phyloP scores from a whole-genome alignment of 2,797 vertebrate species.

The Cichlasoma orientale region DNA sequence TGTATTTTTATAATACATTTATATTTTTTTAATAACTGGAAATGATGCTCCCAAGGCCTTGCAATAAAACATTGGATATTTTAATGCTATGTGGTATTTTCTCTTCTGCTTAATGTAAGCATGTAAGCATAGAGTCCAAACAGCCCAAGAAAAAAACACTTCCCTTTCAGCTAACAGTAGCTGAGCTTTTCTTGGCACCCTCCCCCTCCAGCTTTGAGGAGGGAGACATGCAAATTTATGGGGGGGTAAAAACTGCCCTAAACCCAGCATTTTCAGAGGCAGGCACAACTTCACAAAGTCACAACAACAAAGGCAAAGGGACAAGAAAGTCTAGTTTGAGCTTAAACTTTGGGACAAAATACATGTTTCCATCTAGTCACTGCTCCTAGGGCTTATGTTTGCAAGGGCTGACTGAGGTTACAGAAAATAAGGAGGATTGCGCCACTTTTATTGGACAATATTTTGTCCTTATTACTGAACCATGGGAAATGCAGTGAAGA shows the following conservation, averaged over 20 bases:
- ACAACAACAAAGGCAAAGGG: constrained; percentile 49
- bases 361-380: constrained; percentile 25
- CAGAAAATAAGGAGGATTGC: constrained; percentile 19
- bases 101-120: background rate
- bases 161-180: constrained; percentile 47
- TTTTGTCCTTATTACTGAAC: constrained; percentile 49
- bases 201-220: constrained; percentile 66
- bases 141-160: constrained; percentile 33
- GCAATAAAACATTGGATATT: background rate
- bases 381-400: constrained; percentile 7
- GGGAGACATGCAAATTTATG: constrained; percentile 75
- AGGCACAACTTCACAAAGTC: constrained; percentile 59
- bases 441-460: constrained; percentile 50
- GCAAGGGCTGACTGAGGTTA: constrained; percentile 1
- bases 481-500: constrained; percentile 68
- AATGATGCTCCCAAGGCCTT: background rate
- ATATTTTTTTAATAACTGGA: background rate
- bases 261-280: constrained; percentile 47
- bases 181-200: constrained; percentile 51
- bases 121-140: constrained; percentile 25
- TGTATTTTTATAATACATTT: background rate
- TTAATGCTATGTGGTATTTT: background rate
- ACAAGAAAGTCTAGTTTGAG: constrained; percentile 15
- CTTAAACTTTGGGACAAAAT: constrained; percentile 28
- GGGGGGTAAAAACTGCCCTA: constrained; percentile 27